A percentile compares a stretch with the other conserved stretches of the same genome.
Evolutionary conservation across 2,888 invertebrate genomes (phyloP).

Genomic region (Drosophila phalerata): DNA sequence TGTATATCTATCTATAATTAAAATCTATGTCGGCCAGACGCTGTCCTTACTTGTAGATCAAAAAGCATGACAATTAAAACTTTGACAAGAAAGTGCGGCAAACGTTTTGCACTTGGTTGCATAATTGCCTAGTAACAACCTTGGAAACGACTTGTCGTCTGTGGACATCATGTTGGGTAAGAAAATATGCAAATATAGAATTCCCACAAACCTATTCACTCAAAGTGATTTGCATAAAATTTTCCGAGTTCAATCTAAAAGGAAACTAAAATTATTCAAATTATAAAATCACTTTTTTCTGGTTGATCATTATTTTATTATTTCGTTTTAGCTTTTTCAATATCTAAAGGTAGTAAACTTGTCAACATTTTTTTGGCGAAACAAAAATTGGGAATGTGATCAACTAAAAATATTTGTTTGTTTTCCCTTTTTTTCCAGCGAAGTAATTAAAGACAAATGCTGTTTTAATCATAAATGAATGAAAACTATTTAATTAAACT

Average conservation of each 20-base stretch:
- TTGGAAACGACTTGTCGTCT: constrained; percentile 4
- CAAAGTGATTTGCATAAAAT: not conserved
- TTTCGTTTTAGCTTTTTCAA: no score
- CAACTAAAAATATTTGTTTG: not conserved
- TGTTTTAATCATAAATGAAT: constrained; percentile 50
- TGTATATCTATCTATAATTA: constrained; percentile 46
- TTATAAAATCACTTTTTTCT: not conserved
- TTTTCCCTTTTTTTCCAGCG: not conserved
- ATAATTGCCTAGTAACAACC: constrained; percentile 26
- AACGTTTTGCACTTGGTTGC: constrained; percentile 33
- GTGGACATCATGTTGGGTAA: not conserved
- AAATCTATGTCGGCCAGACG: constrained; percentile 27
- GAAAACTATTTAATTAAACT: constrained; percentile 60
- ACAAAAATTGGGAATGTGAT: not conserved
- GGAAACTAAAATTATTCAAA: no score
- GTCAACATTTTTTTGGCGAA: not conserved
- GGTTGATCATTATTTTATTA: no score
- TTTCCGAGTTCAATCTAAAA: not conserved
- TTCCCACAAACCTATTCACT: not conserved
- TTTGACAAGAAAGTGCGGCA: constrained; percentile 43
- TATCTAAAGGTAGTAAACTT: no score
- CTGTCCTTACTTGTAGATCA: constrained; percentile 16
- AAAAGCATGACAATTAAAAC: constrained; percentile 61
- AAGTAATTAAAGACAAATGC: constrained; percentile 54
- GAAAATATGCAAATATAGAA: not conserved